Base-by-base conservation (phyloP, 2,888 invertebrate genomes). In the Griposia aprilina region DNA sequence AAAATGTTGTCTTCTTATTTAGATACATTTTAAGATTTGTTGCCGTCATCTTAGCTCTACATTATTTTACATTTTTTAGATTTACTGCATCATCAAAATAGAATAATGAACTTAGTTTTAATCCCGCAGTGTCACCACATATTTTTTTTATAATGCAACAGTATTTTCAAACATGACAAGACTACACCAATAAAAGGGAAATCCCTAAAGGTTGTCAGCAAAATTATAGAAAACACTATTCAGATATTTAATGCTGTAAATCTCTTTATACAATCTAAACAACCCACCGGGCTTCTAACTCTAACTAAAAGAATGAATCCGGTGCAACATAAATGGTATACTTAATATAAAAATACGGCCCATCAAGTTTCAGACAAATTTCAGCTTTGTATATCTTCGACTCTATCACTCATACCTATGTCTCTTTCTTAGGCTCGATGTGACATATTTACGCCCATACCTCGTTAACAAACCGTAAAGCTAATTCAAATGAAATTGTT, bases 401-500 rank as follows among this genome's bases (percentile, higher is more conserved):
- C 20, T 50, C 1, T 36, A 6, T 15, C 15, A 45, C 26, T 57
- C 13, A 23, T n/a, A 10, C 1, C 7, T n/a, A 2, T n/a, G 13
- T 30, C 13, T 55, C n/a, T 11, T 15, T 52, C 15, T 8, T 41
- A 74, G 41, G 20, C 26, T 36, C 45, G 13, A 77, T 50, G 41
- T 79, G 76, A 62, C 30, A 52, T 52, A 52, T 52, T 52, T 5
- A 52, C 50, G 50, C 62, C 5, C 36, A 62, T 23, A 41, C 36
- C 17, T 74, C 11, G 36, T 66, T 62, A n/a, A 67, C 76, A 59
- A 23, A 67, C 36, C 66, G n/a, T 82, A 80, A 41, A 76, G 45
- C 45, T 78, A 80, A 87, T 87, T 82, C 67, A 74, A 82, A n/a
- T 78, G 69, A 63, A 79, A 87, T 88, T 83, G 72, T 88, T 88